Base-by-base conservation (phyloP, 2,113 vertebrate genomes). In the Crotalus viridis region DNA sequence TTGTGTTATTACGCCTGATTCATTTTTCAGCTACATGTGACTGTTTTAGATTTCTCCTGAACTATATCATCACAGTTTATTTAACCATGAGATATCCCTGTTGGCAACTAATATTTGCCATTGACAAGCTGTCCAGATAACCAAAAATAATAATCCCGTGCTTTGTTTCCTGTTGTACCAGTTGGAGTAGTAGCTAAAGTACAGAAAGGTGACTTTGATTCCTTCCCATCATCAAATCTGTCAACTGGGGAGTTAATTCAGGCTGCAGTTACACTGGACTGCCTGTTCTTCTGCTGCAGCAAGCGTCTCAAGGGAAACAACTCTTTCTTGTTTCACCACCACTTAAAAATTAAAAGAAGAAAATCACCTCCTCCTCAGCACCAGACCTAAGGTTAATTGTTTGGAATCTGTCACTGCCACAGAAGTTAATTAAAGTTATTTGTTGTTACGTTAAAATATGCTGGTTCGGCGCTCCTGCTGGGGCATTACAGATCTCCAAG, bases 341-440 rank as follows among this genome's bases (percentile, higher is more conserved):
- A 59, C 93, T 96, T 95, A 96, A 97, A 96, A 96, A 95, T 96
- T 96, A 94, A 96, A 96, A 94, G 90, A 94, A 81, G 26, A 81
- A 51, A 95, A 96, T 48, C 61, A 59, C 88, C 51, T 64, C 26
- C 48, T 91, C 56, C 74, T 89, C 74, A n/a, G 88, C 56, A 89
- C 90, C 74, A 55, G 91, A 85, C 88, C 88, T 89, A 56, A 48
- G 91, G 81, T 93, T 94, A 0, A 0, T 89, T 89, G 61, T 87
- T 94, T 91, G 87, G 95, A 97, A 97, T 97, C 46, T 15, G 94
- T 97, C 96, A 97, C 96, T 96, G 96, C 93, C 96, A 96, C 69
- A 28, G 85, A 92, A 22, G 59, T 95, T 97, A 97, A 97, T 33
- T 96, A 96, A 95, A 91, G 94, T 94, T 94, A 96, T 97, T 97